phyloP scores from a whole-genome alignment of 2,113 vertebrate species.

The Ginglymostoma cirratum region DNA sequence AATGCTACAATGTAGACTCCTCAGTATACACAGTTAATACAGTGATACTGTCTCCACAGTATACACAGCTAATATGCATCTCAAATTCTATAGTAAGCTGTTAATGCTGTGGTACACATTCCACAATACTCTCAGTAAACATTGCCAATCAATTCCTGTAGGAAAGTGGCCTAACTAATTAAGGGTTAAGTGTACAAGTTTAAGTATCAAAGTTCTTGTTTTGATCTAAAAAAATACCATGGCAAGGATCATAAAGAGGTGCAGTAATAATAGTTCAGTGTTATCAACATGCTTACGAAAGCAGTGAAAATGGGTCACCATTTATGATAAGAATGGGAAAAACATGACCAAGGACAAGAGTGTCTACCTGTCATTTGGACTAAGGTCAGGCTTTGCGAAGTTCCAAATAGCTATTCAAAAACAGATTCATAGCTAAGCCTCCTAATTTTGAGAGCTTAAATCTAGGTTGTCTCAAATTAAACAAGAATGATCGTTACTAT shows the following conservation, averaged over 20 bases:
- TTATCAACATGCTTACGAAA: background rate
- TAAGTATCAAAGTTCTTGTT: background rate
- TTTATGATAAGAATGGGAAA: background rate
- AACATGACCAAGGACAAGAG: background rate
- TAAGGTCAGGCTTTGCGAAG: background rate
- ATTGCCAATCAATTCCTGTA: background rate
- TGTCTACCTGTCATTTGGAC: background rate
- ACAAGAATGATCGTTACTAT: background rate
- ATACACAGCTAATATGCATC: background rate
- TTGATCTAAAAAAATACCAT: background rate
- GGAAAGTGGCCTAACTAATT: background rate
- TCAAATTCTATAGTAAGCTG: background rate
- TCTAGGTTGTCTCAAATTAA: background rate
- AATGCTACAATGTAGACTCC: background rate
- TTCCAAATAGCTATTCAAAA: background rate
- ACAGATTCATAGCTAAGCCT: background rate
- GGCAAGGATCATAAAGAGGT: background rate
- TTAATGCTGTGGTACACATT: background rate
- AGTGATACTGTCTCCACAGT: background rate
- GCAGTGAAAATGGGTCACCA: background rate
- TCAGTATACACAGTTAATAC: background rate
- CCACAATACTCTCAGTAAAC: background rate
- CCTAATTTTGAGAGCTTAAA: background rate
- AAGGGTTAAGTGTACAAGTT: background rate
- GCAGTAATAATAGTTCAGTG: background rate